phyloP scores from a whole-genome alignment of 2,113 vertebrate genomes.

The Arvicanthis niloticus region DNA sequence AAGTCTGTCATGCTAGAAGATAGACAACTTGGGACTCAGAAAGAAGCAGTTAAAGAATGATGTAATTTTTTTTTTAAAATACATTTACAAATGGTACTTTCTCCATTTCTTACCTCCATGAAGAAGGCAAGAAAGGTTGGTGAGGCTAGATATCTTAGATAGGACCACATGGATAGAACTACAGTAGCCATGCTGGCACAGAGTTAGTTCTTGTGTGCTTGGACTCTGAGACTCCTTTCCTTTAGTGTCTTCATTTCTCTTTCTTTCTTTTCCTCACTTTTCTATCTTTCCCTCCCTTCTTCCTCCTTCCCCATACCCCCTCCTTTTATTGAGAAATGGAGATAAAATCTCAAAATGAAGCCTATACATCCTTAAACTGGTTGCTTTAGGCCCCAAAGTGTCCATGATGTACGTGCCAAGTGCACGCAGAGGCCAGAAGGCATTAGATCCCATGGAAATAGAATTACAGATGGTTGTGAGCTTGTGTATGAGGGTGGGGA shows the following conservation, averaged over 20 bases:
- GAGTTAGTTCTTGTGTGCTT: neutral
- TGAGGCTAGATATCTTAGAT: neutral
- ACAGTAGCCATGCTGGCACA: neutral
- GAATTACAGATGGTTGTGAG: neutral
- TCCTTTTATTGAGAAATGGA: neutral
- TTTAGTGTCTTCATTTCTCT: neutral
- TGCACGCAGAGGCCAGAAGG: neutral
- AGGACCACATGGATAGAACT: neutral
- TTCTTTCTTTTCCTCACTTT: neutral
- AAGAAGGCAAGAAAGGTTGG: neutral
- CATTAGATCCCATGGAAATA: neutral
- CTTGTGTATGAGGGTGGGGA: neutral
- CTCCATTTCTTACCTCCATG: neutral
- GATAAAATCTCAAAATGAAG: neutral
- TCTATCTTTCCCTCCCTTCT: neutral
- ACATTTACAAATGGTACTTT: neutral
- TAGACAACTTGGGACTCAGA: conserved; percentile 16
- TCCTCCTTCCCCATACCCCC: neutral
- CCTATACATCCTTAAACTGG: neutral
- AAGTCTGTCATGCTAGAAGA: neutral
- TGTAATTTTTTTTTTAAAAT: neutral
- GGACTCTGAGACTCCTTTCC: neutral
- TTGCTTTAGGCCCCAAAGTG: neutral
- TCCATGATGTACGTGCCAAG: neutral
- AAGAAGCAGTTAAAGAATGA: conserved; percentile 37